Evolutionary conservation across 2,888 invertebrate genomes (phyloP).

Genomic region (Mesochorus sp.): DNA sequence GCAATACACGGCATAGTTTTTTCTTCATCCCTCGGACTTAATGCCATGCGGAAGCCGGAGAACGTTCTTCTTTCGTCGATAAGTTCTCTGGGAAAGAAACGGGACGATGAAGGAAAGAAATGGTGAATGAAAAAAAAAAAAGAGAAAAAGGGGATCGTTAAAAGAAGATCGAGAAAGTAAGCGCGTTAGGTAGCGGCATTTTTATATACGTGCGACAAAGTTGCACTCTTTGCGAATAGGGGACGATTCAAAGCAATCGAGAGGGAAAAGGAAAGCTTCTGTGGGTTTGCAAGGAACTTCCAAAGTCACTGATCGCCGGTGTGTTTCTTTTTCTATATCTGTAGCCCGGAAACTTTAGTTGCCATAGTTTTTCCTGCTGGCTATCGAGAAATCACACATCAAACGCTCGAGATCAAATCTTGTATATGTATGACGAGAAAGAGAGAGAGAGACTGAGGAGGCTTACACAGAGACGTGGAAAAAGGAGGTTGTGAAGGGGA

Average conservation of each 20-base stretch:
- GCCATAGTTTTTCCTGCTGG: neutral
- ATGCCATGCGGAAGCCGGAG: constrained; percentile 6
- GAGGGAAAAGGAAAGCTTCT: neutral
- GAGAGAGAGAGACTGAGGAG: constrained; percentile 20
- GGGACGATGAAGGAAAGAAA: neutral
- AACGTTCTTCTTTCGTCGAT: neutral
- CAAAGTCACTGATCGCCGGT: constrained; percentile 1
- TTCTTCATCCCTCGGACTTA: constrained; percentile 3
- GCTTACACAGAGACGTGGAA: constrained; percentile 15
- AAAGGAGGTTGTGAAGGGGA: constrained; percentile 28
- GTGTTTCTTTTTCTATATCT: constrained; percentile 23
- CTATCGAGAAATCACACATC: constrained; percentile 58
- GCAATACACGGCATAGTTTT: constrained; percentile 28
- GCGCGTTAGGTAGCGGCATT: constrained; percentile 13
- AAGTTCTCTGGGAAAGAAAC: neutral
- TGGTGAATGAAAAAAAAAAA: neutral
- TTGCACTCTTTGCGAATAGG: constrained; percentile 8
- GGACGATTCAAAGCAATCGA: constrained; percentile 1
- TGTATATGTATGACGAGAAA: constrained; percentile 36
- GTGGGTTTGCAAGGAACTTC: constrained; percentile 1
- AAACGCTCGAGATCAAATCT: constrained; percentile 23
- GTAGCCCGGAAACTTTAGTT: constrained; percentile 27
- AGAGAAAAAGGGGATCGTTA: neutral
- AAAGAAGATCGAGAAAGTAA: constrained; percentile 25
- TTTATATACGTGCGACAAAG: constrained; percentile 35